These are phyloP conservation scores for Phycodurus eques DNA, from an alignment of 2,113 vertebrate genomes.

Conservation along the genomic window DNA sequence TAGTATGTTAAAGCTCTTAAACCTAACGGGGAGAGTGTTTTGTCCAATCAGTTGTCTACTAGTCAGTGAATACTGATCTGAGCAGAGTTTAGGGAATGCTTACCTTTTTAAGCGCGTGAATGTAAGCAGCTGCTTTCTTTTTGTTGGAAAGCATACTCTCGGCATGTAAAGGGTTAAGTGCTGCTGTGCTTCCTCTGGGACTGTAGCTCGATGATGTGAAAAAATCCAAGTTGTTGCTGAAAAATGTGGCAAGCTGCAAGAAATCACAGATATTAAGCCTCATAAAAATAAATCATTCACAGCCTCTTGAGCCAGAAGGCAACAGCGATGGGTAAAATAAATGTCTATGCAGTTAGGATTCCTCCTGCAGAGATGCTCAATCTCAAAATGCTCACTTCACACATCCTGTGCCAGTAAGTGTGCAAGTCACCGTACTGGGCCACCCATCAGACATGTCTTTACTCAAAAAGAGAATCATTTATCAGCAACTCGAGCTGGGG, in stretches of 20 bases:
- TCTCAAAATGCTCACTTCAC: constrained; percentile 16
- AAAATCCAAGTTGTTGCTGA: constrained; percentile 91
- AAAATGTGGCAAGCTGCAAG: constrained; percentile 90
- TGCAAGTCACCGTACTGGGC: constrained; percentile 25
- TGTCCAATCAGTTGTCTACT: not conserved
- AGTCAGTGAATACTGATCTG: not conserved
- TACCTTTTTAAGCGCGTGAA: constrained; percentile 85
- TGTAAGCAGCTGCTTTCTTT: constrained; percentile 84
- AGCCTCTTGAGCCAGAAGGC: not conserved
- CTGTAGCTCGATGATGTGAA: constrained; percentile 86
- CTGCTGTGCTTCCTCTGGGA: constrained; percentile 73
- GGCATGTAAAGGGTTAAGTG: constrained; percentile 83
- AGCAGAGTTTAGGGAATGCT: constrained; percentile 30
- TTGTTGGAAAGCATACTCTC: constrained; percentile 91
- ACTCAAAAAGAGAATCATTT: constrained; percentile 42
- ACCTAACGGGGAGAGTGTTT: not conserved
- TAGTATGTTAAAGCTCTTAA: not conserved
- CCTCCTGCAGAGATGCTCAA: constrained; percentile 25
- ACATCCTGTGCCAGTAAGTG: constrained; percentile 19
- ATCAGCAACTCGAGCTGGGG: constrained; percentile 23
- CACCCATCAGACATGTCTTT: constrained; percentile 25
- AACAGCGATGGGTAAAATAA: constrained; percentile 14
- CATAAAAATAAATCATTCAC: not conserved
- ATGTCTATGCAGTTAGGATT: constrained; percentile 25
- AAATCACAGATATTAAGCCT: constrained; percentile 5